These are phyloP conservation scores for Hypotaenidia okinawae DNA, from an alignment of 2,797 vertebrate species.

Conservation along the genomic window DNA sequence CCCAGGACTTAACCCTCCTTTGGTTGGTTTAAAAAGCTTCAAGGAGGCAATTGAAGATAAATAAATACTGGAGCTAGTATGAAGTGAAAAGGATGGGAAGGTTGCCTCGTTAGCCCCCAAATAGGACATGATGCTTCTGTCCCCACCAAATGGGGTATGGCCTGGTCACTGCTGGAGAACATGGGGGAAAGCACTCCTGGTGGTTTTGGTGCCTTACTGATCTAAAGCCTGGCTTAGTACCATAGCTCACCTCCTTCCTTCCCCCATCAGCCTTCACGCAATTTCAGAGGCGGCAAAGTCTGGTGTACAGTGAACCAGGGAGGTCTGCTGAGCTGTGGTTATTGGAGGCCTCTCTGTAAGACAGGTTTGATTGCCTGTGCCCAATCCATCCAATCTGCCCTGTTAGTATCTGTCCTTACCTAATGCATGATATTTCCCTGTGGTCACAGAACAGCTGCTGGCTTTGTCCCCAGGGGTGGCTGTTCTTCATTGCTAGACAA, in stretches of 20 bases:
- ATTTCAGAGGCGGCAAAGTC: background rate
- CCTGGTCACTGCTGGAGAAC: background rate
- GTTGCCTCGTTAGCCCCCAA: background rate
- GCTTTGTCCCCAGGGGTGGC: background rate
- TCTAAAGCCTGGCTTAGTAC: background rate
- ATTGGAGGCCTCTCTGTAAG: background rate
- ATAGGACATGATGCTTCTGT: background rate
- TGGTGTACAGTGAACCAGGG: background rate
- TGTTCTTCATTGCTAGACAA: background rate
- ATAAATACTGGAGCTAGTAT: background rate
- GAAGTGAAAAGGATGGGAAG: background rate
- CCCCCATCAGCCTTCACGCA: background rate
- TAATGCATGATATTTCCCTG: background rate
- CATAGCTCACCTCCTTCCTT: background rate
- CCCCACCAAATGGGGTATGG: background rate
- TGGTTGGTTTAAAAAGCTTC: background rate
- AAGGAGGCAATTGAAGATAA: background rate
- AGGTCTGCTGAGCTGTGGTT: background rate
- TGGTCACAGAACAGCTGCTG: background rate
- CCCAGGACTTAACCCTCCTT: background rate
- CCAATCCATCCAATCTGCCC: background rate
- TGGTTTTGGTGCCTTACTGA: background rate
- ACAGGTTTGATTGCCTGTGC: background rate
- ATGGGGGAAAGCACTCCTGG: background rate
- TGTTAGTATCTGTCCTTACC: background rate